Percentiles rank a stretch among this genome's conserved stretches.
Conservation (phyloP, 1,140 invertebrate genomes). For the Temnothorax curvispinosus region DNA sequence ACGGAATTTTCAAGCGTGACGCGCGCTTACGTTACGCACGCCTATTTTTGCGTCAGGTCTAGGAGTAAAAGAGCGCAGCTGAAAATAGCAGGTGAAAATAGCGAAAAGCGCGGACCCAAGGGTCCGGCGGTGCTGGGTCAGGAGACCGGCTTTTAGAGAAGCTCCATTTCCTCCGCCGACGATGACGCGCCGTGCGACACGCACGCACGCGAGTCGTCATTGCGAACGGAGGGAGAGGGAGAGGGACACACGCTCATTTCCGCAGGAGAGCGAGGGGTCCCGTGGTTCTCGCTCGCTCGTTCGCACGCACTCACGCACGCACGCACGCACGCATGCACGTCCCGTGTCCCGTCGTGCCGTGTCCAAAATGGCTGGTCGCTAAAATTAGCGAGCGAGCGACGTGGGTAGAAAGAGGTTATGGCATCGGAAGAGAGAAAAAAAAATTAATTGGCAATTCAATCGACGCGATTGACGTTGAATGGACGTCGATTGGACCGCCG, state of each 20-base stretch:
- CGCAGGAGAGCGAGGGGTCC: conserved; percentile 57
- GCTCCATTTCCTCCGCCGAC: background rate
- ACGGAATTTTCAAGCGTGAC: background rate
- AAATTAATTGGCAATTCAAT: background rate
- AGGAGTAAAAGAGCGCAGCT: background rate
- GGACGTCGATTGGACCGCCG: background rate
- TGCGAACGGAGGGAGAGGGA: background rate
- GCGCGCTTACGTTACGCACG: too few species aligned
- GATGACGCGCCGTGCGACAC: background rate
- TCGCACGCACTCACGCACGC: background rate
- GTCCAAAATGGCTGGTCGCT: conserved; percentile 83
- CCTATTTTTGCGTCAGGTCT: background rate
- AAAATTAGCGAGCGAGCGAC: conserved; percentile 77
- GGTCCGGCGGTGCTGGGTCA: background rate
- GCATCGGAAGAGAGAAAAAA: background rate
- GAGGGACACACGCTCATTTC: conserved; percentile 58
- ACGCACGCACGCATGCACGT: conserved; percentile 50
- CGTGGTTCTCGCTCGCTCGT: conserved; percentile 51
- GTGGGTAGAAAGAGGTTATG: conserved; percentile 42
- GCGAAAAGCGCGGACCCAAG: background rate
- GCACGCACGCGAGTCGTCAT: conserved; percentile 13
- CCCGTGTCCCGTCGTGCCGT: conserved; percentile 32
- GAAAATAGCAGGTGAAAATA: conserved; percentile 1
- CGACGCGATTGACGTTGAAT: background rate
- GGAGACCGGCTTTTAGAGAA: background rate